Percentiles rank a stretch among this genome's conserved stretches.
Evolutionary conservation across 2,888 invertebrate genomes (phyloP).

Genomic region (Drosophila helvetica): DNA sequence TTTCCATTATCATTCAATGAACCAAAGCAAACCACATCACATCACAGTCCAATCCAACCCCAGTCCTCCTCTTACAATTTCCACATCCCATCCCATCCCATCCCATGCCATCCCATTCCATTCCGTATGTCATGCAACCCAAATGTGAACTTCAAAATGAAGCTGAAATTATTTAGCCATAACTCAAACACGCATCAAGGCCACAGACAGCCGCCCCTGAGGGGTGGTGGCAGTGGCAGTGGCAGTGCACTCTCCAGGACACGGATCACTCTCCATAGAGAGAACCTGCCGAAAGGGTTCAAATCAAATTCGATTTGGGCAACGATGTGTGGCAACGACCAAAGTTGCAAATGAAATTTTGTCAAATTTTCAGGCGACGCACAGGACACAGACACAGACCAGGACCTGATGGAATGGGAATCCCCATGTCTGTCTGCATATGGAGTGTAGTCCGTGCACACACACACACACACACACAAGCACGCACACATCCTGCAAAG

Average conservation of each 20-base stretch:
- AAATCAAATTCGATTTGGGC: slow-evolving; percentile 81
- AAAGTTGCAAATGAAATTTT: slow-evolving; percentile 63
- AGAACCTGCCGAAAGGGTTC: slow-evolving; percentile 69
- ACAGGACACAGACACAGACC: slow-evolving; percentile 2
- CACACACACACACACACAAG: slow-evolving; percentile 1
- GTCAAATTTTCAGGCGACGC: slow-evolving; percentile 47
- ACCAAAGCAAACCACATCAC: background rate
- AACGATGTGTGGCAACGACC: slow-evolving; percentile 51
- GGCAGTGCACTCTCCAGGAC: slow-evolving; percentile 35
- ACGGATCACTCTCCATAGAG: slow-evolving; percentile 34
- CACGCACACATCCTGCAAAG: slow-evolving; percentile 31
- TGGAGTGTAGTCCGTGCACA: background rate
- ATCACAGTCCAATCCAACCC: background rate
- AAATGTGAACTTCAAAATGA: background rate
- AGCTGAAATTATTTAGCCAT: slow-evolving; percentile 50
- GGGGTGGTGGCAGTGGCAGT: slow-evolving; percentile 20
- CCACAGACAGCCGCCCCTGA: background rate
- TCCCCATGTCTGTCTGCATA: slow-evolving; percentile 13
- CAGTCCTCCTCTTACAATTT: background rate
- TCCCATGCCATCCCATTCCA: background rate
- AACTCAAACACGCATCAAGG: slow-evolving; percentile 52
- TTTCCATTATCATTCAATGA: background rate
- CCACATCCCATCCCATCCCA: background rate
- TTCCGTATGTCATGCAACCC: background rate
- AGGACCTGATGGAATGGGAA: background rate